Conservation (phyloP, 2,113 vertebrate species). For the Lynx canadensis region DNA sequence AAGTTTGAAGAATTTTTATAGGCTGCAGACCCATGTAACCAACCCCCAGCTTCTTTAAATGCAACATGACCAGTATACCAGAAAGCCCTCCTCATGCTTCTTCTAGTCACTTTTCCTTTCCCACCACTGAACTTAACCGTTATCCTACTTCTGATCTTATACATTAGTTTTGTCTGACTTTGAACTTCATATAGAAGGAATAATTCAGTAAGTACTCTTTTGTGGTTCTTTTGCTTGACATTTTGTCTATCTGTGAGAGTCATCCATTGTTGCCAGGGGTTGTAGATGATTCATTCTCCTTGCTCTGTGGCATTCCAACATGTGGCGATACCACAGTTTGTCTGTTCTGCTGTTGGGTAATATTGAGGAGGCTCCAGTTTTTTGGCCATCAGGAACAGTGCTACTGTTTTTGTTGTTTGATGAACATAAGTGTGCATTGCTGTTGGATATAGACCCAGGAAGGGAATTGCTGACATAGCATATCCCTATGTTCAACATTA, state of each 20-base stretch:
- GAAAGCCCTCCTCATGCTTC: not conserved
- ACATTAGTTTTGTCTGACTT: not conserved
- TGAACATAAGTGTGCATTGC: not conserved
- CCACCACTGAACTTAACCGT: not conserved
- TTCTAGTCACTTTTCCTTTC: not conserved
- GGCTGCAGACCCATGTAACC: not conserved
- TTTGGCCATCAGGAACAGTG: no score
- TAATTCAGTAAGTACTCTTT: not conserved
- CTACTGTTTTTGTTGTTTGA: no score
- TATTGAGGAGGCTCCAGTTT: no score
- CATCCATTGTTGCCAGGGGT: not conserved
- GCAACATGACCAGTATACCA: not conserved
- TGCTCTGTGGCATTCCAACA: not conserved
- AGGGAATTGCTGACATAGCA: not conserved
- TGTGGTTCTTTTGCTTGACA: not conserved
- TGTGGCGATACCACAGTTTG: not conserved
- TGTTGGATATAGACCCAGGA: not conserved
- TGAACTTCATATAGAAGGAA: not conserved
- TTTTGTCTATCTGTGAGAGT: not conserved
- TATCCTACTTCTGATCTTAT: not conserved
- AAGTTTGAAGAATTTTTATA: not conserved
- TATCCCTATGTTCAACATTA: not conserved
- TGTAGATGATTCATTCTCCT: not conserved
- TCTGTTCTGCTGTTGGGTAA: not conserved
- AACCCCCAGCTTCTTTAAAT: not conserved